Percentiles rank a stretch among this genome's conserved stretches.
Conservation (phyloP, 2,888 invertebrate species). For the Saturnia japonica region DNA sequence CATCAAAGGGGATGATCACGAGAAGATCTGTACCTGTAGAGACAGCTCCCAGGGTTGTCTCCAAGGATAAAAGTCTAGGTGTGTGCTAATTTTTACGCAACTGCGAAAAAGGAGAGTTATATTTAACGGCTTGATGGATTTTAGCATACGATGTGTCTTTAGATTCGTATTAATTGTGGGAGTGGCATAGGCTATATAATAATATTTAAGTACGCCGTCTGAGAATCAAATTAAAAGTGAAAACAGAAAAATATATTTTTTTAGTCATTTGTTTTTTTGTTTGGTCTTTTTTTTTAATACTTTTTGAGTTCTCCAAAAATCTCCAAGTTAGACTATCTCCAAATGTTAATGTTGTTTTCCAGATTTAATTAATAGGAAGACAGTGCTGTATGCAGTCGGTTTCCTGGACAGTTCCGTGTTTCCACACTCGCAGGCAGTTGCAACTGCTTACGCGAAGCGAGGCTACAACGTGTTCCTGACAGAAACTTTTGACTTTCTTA, state of each 20-base stretch:
- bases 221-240: too few relatives aligned
- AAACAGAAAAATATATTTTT: too few relatives aligned
- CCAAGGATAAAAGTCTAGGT: conserved; percentile 61
- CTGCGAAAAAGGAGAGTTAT: too few relatives aligned
- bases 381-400: conserved; percentile 63
- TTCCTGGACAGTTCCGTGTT: conserved; percentile 60
- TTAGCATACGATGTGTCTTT: too few relatives aligned
- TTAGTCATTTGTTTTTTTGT: too few relatives aligned
- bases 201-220: too few relatives aligned
- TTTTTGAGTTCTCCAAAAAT: not conserved
- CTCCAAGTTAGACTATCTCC: not conserved
- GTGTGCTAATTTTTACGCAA: conserved; percentile 26
- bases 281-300: too few relatives aligned
- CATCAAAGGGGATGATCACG: conserved; percentile 40
- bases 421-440: conserved; percentile 61
- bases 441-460: conserved; percentile 55
- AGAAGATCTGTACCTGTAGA: conserved; percentile 49
- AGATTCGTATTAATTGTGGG: too few relatives aligned
- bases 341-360: conserved; percentile 33
- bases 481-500: conserved; percentile 61
- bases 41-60: conserved; percentile 50
- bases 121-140: too few relatives aligned
- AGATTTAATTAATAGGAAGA: conserved; percentile 68
- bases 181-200: too few relatives aligned
- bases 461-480: conserved; percentile 71